These are phyloP conservation scores for Oscheius sp. DNA, from an alignment of 2,888 invertebrate genomes.

Conservation along the genomic window DNA sequence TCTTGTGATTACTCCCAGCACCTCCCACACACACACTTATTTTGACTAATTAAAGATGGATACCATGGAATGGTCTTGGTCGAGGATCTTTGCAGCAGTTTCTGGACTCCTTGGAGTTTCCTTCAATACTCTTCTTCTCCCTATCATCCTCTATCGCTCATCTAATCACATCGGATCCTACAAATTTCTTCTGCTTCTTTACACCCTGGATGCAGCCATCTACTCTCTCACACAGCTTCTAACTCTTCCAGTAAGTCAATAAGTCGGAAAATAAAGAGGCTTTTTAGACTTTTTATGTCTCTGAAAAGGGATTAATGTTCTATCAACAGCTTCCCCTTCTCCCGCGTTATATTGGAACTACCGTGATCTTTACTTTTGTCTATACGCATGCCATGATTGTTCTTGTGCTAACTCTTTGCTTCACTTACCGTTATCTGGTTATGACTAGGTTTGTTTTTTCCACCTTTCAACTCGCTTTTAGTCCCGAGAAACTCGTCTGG, in stretches of 20 bases:
- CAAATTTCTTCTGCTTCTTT: constrained; percentile 5
- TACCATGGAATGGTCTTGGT: constrained; percentile 17
- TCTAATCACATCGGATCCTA: constrained; percentile 22
- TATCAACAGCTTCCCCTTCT: constrained; percentile 10
- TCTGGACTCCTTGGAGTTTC: constrained; percentile 4
- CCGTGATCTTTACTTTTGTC: constrained; percentile 6
- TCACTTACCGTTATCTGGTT: constrained; percentile 11
- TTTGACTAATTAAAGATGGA: background rate
- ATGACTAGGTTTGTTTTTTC: background rate
- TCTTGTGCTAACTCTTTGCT: constrained; percentile 3
- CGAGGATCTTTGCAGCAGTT: background rate
- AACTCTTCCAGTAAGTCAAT: constrained; percentile 19
- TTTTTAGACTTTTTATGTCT: constrained; percentile 6
- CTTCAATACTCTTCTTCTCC: constrained; percentile 9
- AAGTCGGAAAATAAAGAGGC: background rate
- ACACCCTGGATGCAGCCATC: constrained; percentile 21
- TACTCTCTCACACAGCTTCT: constrained; percentile 1
- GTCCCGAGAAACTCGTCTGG: background rate
- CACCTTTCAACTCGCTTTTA: background rate
- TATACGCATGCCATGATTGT: constrained; percentile 11
- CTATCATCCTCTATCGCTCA: constrained; percentile 1
- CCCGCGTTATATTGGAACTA: background rate
- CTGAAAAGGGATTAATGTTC: constrained; percentile 7
- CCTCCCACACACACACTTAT: no score
- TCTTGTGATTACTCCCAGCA: no score